These are phyloP conservation scores for Smittia sp. DNA, from an alignment of 2,888 invertebrate species.

Conservation along the genomic window DNA sequence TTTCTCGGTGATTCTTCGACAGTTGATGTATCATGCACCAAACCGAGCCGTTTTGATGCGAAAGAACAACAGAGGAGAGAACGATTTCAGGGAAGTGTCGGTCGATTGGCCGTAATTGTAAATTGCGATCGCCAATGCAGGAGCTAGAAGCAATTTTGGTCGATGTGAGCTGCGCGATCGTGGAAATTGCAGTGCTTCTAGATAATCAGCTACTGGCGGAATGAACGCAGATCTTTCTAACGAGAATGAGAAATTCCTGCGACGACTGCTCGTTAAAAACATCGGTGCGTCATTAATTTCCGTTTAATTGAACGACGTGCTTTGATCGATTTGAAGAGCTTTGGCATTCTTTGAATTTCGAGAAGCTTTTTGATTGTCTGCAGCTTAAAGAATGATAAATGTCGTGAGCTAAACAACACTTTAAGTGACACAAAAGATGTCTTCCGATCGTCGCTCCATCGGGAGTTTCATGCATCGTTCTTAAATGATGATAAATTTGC, in stretches of 20 bases:
- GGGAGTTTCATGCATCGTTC: neutral
- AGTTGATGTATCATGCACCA: neutral
- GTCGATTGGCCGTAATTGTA: conserved; percentile 27
- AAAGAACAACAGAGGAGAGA: conserved; percentile 1
- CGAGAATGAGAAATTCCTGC: neutral
- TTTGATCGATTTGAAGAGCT: no score
- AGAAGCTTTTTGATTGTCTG: no score
- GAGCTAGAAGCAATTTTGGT: conserved; percentile 33
- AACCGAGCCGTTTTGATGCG: neutral
- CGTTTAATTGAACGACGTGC: no score
- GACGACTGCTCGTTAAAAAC: no score
- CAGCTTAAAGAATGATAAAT: no score
- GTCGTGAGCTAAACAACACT: neutral
- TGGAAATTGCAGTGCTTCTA: neutral
- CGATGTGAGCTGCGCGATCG: neutral
- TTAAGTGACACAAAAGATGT: neutral
- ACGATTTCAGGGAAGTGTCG: conserved; percentile 32
- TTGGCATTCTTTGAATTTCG: no score
- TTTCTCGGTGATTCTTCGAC: neutral
- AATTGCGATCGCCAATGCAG: conserved; percentile 20
- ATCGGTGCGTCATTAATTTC: no score
- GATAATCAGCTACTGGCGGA: conserved; percentile 12
- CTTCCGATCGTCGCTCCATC: neutral
- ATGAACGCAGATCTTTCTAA: neutral
- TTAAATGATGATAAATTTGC: conserved; percentile 39